Percentiles rank a stretch among this genome's conserved stretches.
Conservation (phyloP, 2,113 vertebrate species). For the Chiloscyllium plagiosum region DNA sequence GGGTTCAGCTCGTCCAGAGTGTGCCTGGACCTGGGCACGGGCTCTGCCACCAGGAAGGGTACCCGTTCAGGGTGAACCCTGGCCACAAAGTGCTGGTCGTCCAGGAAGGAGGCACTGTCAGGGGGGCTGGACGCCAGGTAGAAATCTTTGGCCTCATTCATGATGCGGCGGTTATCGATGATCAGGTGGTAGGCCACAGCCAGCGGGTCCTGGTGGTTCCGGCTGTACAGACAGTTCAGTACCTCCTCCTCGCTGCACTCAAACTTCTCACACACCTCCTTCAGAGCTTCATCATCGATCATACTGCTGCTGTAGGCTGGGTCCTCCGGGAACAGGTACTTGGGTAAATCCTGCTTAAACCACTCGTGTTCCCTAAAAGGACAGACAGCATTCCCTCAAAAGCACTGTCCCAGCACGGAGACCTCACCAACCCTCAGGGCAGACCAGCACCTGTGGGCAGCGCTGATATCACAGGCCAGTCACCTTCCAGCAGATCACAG, state of each 20-base stretch:
- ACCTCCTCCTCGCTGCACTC: conserved; percentile 96
- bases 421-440: neutral
- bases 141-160: conserved; percentile 97
- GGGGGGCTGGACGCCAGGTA: conserved; percentile 93
- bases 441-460: too few relatives aligned
- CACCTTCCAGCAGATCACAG: neutral
- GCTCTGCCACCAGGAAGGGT: conserved; percentile 81
- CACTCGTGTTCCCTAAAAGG: conserved; percentile 85
- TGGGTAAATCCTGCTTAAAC: conserved; percentile 94
- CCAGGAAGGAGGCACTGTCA: conserved; percentile 74
- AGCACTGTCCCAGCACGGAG: neutral
- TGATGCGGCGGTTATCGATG: conserved; percentile 97
- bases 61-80: conserved; percentile 90
- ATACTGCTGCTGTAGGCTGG: conserved; percentile 89
- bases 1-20: conserved; percentile 94
- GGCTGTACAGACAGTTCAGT: conserved; percentile 82
- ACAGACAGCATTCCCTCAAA: conserved; percentile 29
- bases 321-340: conserved; percentile 95
- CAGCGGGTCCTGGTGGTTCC: conserved; percentile 90
- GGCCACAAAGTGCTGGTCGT: conserved; percentile 72
- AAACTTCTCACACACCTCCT: conserved; percentile 96
- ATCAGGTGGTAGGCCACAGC: conserved; percentile 95
- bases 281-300: conserved; percentile 96
- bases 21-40: conserved; percentile 74
- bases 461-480: neutral